Percentiles rank a stretch among this genome's conserved stretches.
Conservation (phyloP, 2,797 vertebrate genomes). For the Sebastes minor region DNA sequence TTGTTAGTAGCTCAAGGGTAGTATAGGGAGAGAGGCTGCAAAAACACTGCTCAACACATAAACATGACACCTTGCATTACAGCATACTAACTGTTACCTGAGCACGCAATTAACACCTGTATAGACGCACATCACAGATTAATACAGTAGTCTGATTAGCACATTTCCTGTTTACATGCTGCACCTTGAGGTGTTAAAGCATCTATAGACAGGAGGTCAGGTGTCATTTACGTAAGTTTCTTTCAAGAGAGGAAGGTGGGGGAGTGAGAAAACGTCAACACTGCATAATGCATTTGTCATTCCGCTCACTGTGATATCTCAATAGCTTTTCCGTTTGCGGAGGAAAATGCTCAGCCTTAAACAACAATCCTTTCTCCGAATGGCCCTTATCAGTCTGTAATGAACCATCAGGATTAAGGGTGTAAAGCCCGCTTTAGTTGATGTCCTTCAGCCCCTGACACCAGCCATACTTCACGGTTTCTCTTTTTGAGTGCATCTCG, state of each 20-base stretch:
- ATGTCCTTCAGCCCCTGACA: slow-evolving; percentile 40
- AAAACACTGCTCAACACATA: neutral
- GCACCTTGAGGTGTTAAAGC: neutral
- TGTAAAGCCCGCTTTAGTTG: neutral
- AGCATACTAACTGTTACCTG: neutral
- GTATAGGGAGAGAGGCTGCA: neutral
- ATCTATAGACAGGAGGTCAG: neutral
- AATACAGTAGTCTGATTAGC: neutral
- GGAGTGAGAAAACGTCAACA: neutral
- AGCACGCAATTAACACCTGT: neutral
- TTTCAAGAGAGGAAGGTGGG: neutral
- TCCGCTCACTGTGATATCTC: slow-evolving; percentile 14
- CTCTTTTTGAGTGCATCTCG: slow-evolving; percentile 30
- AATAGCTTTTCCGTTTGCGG: slow-evolving; percentile 10
- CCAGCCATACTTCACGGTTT: slow-evolving; percentile 14
- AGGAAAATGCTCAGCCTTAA: slow-evolving; percentile 12
- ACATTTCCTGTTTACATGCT: neutral
- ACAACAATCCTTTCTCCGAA: slow-evolving; percentile 30
- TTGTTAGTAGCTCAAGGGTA: slow-evolving; percentile 38
- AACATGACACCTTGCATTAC: neutral
- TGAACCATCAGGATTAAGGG: slow-evolving; percentile 26
- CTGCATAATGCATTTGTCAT: slow-evolving; percentile 18
- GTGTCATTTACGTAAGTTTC: neutral
- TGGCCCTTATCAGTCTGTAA: slow-evolving; percentile 35
- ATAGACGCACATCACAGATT: neutral